Conservation (phyloP, 1,140 invertebrate genomes). For the Microplitis demolitor region DNA sequence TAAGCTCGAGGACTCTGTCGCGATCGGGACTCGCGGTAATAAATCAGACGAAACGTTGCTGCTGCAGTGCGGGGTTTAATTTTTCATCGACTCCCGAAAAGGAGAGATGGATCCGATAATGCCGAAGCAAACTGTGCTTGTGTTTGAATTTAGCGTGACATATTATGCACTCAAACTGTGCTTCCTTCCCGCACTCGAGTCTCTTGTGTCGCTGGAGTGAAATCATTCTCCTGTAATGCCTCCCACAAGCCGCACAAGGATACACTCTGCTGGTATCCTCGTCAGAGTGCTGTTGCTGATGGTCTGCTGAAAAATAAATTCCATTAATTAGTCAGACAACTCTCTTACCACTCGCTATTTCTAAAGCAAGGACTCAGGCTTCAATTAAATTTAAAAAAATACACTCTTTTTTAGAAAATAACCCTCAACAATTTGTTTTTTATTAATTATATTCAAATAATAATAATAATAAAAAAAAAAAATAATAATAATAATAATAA, state of each 20-base stretch:
- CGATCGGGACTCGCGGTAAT: too few species aligned
- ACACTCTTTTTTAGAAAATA: constrained; percentile 47
- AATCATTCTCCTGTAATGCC: constrained; percentile 49
- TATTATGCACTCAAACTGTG: constrained; percentile 52
- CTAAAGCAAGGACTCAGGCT: too few species aligned
- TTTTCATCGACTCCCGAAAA: not conserved
- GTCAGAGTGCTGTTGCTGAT: constrained; percentile 17
- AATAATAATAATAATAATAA: constrained; percentile 35
- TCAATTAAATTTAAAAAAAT: not conserved
- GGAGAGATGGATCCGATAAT: constrained; percentile 45
- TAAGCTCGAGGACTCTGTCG: too few species aligned
- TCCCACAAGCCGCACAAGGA: constrained; percentile 49
- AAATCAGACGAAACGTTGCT: not conserved
- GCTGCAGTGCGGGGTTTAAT: constrained; percentile 3
- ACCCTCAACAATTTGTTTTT: constrained; percentile 53
- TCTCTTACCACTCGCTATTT: too few species aligned
- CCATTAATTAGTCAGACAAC: constrained; percentile 4
- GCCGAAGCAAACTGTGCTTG: constrained; percentile 53
- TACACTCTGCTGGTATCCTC: constrained; percentile 34
- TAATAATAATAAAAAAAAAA: constrained; percentile 39
- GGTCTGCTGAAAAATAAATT: constrained; percentile 38
- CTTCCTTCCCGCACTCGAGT: constrained; percentile 56
- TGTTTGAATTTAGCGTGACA: constrained; percentile 55
- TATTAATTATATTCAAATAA: constrained; percentile 39
- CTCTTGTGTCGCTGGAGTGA: constrained; percentile 53